Conservation (phyloP, 2,113 vertebrate genomes). For the Sinocyclocheilus maitianheensis region DNA sequence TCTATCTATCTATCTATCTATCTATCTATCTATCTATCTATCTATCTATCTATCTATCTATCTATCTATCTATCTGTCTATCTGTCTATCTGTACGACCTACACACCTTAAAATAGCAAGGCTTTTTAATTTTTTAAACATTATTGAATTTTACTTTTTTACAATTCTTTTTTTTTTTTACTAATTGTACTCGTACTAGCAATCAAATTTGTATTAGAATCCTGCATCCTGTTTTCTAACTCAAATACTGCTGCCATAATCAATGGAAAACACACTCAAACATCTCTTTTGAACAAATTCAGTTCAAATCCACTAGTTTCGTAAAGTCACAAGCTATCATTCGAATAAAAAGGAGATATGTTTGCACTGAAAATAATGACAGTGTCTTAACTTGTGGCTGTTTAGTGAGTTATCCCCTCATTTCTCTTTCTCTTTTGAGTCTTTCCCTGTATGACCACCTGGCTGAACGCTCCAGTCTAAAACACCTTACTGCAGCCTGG, state of each 20-base stretch:
- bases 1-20: too few relatives aligned
- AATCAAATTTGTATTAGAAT: neutral
- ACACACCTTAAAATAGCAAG: too few relatives aligned
- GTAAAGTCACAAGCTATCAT: neutral
- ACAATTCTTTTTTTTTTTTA: too few relatives aligned
- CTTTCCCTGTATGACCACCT: constrained; percentile 54
- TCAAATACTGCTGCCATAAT: neutral
- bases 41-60: too few relatives aligned
- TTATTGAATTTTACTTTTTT: too few relatives aligned
- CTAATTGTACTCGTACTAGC: neutral
- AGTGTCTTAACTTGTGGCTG: neutral
- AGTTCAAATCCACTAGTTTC: neutral
- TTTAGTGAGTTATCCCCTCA: neutral
- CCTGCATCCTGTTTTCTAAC: neutral
- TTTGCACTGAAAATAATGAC: neutral
- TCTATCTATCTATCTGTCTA: too few relatives aligned
- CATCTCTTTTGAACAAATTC: neutral
- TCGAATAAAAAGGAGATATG: neutral
- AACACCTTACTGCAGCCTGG: constrained; percentile 37
- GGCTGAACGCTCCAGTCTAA: constrained; percentile 58
- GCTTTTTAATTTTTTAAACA: too few relatives aligned
- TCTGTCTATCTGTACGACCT: too few relatives aligned
- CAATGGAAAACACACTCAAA: neutral
- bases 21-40: too few relatives aligned
- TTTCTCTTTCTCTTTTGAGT: neutral